These are phyloP conservation scores for Scytalopus superciliaris DNA, from an alignment of 2,113 vertebrate species.

Conservation along the genomic window DNA sequence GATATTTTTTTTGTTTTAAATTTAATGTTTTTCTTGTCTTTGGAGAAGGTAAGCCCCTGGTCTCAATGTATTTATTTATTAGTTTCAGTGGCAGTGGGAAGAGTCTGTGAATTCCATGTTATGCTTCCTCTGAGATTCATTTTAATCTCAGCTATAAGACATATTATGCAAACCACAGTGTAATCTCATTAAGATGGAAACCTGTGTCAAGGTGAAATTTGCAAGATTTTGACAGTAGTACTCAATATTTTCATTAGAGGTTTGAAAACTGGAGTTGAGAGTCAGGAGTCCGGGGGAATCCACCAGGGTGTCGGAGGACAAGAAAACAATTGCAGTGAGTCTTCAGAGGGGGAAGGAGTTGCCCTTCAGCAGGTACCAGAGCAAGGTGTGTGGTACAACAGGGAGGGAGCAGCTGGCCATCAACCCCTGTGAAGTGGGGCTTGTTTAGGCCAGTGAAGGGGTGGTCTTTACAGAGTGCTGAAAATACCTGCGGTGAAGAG, in stretches of 20 bases:
- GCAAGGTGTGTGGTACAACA: fast-evolving
- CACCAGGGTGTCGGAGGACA: neutral
- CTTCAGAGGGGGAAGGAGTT: neutral
- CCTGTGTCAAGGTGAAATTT: neutral
- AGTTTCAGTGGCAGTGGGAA: neutral
- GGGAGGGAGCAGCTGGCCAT: neutral
- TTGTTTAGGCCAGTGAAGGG: neutral
- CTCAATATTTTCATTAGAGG: neutral
- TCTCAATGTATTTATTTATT: neutral
- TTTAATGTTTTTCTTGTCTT: neutral
- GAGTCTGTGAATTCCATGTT: neutral
- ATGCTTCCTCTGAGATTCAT: neutral
- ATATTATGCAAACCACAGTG: neutral
- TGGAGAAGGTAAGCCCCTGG: neutral
- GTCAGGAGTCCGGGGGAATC: neutral
- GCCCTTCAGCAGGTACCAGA: neutral
- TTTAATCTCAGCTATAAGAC: neutral
- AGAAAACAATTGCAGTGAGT: fast-evolving
- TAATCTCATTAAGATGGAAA: neutral
- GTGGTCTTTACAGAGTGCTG: fast-evolving
- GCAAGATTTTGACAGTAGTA: neutral
- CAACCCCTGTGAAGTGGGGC: neutral
- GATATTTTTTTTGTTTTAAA: neutral
- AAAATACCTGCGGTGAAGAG: neutral
- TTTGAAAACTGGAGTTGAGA: neutral